Percentiles rank a stretch among this genome's conserved stretches.
Evolutionary conservation across 2,113 vertebrate genomes (phyloP).

Genomic region (Cyanoramphus novaezelandiae): DNA sequence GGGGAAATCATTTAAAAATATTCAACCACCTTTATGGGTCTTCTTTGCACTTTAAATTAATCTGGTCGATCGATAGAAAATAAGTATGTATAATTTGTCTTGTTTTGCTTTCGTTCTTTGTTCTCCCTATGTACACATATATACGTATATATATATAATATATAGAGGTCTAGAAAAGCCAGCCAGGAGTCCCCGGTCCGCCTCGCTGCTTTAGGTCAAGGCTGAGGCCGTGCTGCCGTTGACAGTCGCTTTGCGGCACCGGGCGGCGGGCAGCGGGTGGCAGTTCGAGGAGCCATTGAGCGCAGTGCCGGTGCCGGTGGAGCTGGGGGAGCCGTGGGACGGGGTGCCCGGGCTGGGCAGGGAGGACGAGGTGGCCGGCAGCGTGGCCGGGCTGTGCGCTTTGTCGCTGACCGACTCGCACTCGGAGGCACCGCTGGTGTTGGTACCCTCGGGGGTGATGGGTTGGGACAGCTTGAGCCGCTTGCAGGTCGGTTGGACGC

Average conservation of each 20-base stretch:
- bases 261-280: slow-evolving; percentile 70
- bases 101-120: neutral
- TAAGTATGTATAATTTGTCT: slow-evolving; percentile 78
- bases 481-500: slow-evolving; percentile 87
- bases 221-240: slow-evolving; percentile 78
- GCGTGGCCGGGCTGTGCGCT: slow-evolving; percentile 83
- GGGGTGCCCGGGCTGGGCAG: slow-evolving; percentile 78
- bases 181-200: neutral
- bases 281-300: slow-evolving; percentile 82
- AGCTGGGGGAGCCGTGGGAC: slow-evolving; percentile 75
- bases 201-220: slow-evolving; percentile 76
- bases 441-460: slow-evolving; percentile 81
- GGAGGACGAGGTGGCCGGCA: slow-evolving; percentile 77
- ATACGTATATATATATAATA: slow-evolving; percentile 68
- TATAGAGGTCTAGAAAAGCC: slow-evolving; percentile 64
- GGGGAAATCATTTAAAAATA: neutral
- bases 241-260: slow-evolving; percentile 84
- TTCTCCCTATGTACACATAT: slow-evolving; percentile 74
- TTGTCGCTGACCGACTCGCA: slow-evolving; percentile 91
- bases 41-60: slow-evolving; percentile 75
- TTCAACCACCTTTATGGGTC: neutral
- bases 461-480: slow-evolving; percentile 78
- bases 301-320: slow-evolving; percentile 66
- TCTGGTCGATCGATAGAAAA: slow-evolving; percentile 77
- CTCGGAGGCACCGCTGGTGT: slow-evolving; percentile 88